Evolutionary conservation across 2,113 vertebrate species (phyloP).

Genomic region (Excalfactoria chinensis): DNA sequence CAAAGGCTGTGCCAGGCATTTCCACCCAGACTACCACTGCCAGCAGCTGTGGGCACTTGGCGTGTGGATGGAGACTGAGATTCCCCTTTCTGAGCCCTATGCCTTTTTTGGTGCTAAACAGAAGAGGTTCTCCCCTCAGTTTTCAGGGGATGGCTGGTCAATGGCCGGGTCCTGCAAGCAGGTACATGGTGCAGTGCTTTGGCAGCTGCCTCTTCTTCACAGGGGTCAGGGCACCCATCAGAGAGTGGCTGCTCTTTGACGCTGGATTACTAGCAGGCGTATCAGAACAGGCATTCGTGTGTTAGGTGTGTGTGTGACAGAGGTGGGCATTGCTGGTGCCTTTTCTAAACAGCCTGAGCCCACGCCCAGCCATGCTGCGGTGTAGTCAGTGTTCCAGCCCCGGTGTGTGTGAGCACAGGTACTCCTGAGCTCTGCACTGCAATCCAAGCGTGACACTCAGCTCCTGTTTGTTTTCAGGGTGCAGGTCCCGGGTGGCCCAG

Average conservation of each 20-base stretch:
- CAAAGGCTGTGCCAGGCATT: not conserved
- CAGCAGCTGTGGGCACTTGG: slow-evolving; percentile 24
- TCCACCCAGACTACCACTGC: not conserved
- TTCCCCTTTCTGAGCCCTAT: slow-evolving; percentile 53
- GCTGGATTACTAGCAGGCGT: not conserved
- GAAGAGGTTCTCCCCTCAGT: not conserved
- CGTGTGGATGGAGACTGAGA: not conserved
- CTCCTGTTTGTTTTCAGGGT: not conserved
- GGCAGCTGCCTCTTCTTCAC: accelerated
- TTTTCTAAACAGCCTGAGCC: not conserved
- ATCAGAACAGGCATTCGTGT: not conserved
- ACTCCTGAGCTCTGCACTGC: not conserved
- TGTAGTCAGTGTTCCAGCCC: accelerated
- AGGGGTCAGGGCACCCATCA: not conserved
- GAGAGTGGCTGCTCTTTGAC: not conserved
- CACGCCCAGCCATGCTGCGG: accelerated
- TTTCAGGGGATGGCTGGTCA: not conserved
- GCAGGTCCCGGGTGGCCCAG: not conserved
- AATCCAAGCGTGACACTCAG: not conserved
- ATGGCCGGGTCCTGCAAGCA: not conserved
- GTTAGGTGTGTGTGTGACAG: not conserved
- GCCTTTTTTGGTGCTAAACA: slow-evolving; percentile 53
- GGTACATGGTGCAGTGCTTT: not conserved
- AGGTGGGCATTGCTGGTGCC: not conserved
- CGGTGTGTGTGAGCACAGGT: not conserved